A percentile compares a stretch with the other conserved stretches of the same genome.
Conservation (phyloP, 2,888 invertebrate species). For the Hoplodrina ambigua region DNA sequence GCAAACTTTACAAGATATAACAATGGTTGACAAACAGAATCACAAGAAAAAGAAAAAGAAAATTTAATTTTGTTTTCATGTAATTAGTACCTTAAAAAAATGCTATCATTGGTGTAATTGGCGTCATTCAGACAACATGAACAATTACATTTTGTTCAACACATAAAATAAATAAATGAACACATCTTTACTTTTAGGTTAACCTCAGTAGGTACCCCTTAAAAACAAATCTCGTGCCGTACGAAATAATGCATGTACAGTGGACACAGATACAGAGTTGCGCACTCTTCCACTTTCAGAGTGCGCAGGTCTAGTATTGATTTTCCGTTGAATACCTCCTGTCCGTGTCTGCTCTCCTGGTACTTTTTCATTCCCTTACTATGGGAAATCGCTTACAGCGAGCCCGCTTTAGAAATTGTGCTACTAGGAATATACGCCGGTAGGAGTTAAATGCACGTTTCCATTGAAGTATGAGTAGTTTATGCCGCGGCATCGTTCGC, state of each 20-base stretch:
- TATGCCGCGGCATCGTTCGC: not conserved
- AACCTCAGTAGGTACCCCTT: not conserved
- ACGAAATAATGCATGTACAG: not conserved
- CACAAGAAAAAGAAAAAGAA: too few species aligned
- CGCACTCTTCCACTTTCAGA: conserved; percentile 38
- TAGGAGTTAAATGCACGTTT: conserved; percentile 22
- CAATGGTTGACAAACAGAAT: too few species aligned
- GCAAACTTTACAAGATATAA: too few species aligned
- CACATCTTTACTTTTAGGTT: not conserved
- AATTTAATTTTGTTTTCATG: too few species aligned
- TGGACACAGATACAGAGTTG: conserved; percentile 1
- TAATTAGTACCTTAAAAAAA: too few species aligned
- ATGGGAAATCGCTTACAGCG: conserved; percentile 3
- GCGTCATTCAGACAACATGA: too few species aligned
- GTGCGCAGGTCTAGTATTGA: conserved; percentile 26
- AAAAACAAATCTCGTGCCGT: conserved; percentile 23
- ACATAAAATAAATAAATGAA: too few species aligned
- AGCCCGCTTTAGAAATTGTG: not conserved
- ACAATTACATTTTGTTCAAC: too few species aligned
- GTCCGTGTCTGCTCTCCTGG: too few species aligned
- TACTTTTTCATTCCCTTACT: not conserved
- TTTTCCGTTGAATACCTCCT: too few species aligned
- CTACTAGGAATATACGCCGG: conserved; percentile 10
- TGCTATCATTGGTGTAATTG: too few species aligned
- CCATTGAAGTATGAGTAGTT: conserved; percentile 32